phyloP scores from a whole-genome alignment of 2,113 vertebrate species.

The Coregonus clupeaformis region DNA sequence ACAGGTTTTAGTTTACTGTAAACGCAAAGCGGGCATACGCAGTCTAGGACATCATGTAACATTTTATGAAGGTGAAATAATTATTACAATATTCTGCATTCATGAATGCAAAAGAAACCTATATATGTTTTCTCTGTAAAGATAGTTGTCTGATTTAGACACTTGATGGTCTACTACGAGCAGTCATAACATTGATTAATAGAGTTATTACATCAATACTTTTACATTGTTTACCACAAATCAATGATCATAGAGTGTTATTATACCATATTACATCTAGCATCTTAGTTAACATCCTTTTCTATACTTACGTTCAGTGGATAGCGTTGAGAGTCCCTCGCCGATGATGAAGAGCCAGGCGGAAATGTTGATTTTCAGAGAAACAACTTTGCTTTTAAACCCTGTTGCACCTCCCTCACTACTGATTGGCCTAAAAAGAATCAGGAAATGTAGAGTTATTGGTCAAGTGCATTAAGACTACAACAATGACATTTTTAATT shows the following conservation, averaged over 20 bases:
- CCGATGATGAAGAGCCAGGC: conserved; percentile 22
- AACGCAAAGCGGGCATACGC: neutral
- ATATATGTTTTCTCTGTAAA: neutral
- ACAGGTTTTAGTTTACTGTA: neutral
- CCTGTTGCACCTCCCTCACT: conserved; percentile 53
- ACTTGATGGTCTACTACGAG: neutral
- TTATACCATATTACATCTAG: neutral
- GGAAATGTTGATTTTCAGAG: conserved; percentile 48
- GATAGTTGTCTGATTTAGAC: neutral
- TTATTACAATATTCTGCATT: neutral
- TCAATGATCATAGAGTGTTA: neutral
- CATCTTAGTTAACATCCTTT: neutral
- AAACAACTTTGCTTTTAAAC: conserved; percentile 42
- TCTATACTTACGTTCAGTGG: conserved; percentile 46
- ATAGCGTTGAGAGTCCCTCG: conserved; percentile 9
- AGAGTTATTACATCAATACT: neutral
- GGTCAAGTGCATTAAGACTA: conserved; percentile 26
- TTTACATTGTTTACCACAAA: neutral
- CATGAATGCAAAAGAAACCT: neutral
- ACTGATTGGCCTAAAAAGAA: conserved; percentile 58
- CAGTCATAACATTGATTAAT: neutral
- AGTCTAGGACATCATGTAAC: neutral
- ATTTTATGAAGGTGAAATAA: neutral
- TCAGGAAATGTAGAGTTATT: conserved; percentile 26
- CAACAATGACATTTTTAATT: conserved; percentile 49